phyloP scores from a whole-genome alignment of 2,797 vertebrate species.

The Agapornis canus region DNA sequence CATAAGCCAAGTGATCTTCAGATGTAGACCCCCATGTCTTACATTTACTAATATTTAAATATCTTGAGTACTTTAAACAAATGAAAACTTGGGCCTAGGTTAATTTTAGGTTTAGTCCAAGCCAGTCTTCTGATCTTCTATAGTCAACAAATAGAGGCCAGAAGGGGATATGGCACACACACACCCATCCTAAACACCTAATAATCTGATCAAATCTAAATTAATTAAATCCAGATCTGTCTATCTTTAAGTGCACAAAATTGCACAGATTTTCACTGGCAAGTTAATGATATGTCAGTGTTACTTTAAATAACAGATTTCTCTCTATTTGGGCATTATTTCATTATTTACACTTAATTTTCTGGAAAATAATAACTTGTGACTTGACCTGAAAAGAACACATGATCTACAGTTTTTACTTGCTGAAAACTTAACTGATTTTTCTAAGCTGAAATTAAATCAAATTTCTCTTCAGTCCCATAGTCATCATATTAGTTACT shows the following conservation, averaged over 20 bases:
- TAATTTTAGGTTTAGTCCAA: not conserved
- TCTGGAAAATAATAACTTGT: not conserved
- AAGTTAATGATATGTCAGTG: not conserved
- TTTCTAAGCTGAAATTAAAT: not conserved
- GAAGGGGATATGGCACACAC: not conserved
- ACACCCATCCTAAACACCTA: not conserved
- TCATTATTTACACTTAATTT: not conserved
- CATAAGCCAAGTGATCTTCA: not conserved
- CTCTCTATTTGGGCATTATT: not conserved
- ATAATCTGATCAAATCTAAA: not conserved
- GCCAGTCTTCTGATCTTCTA: not conserved
- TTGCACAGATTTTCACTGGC: not conserved
- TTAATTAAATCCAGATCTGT: not conserved
- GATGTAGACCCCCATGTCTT: fast-evolving
- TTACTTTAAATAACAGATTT: not conserved
- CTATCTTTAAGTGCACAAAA: not conserved
- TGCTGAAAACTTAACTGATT: not conserved
- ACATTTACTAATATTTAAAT: not conserved
- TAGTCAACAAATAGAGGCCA: not conserved
- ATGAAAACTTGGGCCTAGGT: not conserved
- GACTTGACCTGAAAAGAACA: not conserved
- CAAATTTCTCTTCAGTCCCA: not conserved
- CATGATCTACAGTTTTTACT: not conserved
- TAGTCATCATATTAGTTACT: not conserved
- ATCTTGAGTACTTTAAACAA: not conserved